Conservation (phyloP, 2,113 vertebrate genomes). For the Passer montanus region DNA sequence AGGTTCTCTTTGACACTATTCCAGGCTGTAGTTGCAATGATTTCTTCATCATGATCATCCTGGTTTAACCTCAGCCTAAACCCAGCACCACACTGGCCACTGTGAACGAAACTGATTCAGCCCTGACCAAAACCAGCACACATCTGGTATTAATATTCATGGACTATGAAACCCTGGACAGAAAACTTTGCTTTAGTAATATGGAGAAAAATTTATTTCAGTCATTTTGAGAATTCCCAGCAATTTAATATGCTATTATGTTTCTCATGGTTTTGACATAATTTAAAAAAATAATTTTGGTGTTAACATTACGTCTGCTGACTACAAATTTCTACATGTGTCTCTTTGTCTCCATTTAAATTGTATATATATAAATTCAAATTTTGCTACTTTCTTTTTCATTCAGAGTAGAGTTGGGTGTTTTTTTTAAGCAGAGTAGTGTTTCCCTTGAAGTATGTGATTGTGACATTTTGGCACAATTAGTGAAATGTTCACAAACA, state of each 20-base stretch:
- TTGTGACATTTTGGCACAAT: not conserved
- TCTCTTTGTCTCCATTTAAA: not conserved
- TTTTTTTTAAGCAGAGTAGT: rapidly evolving
- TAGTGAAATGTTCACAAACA: not conserved
- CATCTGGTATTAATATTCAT: not conserved
- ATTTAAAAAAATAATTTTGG: not conserved
- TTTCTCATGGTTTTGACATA: not conserved
- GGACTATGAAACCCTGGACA: not conserved
- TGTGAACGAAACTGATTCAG: not conserved
- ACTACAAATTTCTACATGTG: not conserved
- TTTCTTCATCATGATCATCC: not conserved
- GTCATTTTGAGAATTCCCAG: not conserved
- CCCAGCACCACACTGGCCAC: not conserved
- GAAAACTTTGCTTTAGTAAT: not conserved
- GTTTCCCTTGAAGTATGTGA: not conserved
- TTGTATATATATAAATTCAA: not conserved
- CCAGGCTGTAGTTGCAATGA: not conserved
- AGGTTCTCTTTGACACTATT: not conserved
- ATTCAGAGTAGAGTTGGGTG: not conserved
- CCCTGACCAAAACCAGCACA: not conserved
- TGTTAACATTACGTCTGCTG: not conserved
- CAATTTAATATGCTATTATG: not conserved
- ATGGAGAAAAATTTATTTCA: not conserved
- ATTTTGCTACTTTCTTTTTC: not conserved
- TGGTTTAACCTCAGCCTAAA: not conserved